Conservation (phyloP, 2,888 invertebrate species). For the Cosmia pyralina region DNA sequence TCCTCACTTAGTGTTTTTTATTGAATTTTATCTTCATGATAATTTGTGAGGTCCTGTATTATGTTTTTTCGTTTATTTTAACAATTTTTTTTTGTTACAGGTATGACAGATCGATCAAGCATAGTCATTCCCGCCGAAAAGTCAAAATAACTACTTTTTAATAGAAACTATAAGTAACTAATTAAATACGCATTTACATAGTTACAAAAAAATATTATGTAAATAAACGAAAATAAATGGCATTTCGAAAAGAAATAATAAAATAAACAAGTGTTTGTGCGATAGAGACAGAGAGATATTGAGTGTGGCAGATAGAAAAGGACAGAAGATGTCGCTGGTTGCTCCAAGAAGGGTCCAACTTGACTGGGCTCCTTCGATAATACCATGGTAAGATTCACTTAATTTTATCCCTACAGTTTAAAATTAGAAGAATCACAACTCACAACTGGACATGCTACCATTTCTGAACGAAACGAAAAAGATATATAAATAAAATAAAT, state of each 20-base stretch:
- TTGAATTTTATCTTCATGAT: too few species aligned
- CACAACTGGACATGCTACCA: too few species aligned
- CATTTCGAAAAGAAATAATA: constrained; percentile 28
- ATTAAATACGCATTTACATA: constrained; percentile 14
- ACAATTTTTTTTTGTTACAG: constrained; percentile 53
- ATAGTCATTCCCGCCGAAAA: constrained; percentile 40
- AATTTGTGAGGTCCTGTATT: too few species aligned
- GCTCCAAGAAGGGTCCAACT: constrained; percentile 85
- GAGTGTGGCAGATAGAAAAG: constrained; percentile 70
- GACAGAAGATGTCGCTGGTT: constrained; percentile 83
- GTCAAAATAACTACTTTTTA: constrained; percentile 25
- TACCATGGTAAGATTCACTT: constrained; percentile 81
- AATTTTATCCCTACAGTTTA: neutral
- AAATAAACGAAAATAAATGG: constrained; percentile 51
- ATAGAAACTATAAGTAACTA: constrained; percentile 26
- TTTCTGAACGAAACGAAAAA: constrained; percentile 1
- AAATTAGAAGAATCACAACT: too few species aligned
- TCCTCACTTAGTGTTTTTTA: too few species aligned
- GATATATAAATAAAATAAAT: too few species aligned
- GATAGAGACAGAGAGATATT: constrained; percentile 33
- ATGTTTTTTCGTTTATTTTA: neutral
- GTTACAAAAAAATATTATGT: neutral
- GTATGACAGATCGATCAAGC: constrained; percentile 51
- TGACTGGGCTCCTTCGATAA: constrained; percentile 84
- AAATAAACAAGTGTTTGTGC: constrained; percentile 38